These are phyloP conservation scores for Hetaerina titia DNA, from an alignment of 2,888 invertebrate species.

Conservation along the genomic window DNA sequence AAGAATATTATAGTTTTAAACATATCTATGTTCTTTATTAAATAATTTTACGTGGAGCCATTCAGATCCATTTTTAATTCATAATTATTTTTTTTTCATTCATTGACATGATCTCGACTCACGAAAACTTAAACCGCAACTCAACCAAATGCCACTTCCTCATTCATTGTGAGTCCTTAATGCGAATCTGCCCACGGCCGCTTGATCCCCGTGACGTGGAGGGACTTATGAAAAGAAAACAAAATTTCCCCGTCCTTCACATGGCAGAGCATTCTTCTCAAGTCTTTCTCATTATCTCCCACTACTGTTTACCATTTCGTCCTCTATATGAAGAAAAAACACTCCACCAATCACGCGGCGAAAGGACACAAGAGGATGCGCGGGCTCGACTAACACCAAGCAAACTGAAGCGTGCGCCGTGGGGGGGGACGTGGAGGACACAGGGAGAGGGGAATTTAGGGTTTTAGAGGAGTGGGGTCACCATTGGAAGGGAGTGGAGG, in stretches of 20 bases:
- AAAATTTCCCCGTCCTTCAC: neutral
- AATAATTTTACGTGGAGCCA: no score
- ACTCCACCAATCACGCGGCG: conserved; percentile 16
- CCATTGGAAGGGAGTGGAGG: neutral
- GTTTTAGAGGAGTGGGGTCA: neutral
- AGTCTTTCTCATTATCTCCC: neutral
- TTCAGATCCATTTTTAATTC: no score
- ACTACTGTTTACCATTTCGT: neutral
- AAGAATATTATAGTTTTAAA: no score
- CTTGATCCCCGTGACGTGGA: neutral
- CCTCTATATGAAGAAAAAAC: neutral
- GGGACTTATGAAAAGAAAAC: neutral
- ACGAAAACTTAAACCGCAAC: neutral
- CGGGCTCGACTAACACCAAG: neutral
- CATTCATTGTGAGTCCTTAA: neutral
- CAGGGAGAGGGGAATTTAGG: neutral
- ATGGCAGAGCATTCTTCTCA: neutral
- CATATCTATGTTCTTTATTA: no score
- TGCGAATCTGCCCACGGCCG: neutral
- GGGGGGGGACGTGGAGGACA: neutral
- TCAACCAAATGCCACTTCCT: neutral
- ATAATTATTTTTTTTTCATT: no score
- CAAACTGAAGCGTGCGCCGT: neutral
- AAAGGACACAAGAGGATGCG: neutral
- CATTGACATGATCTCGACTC: no score